These are phyloP conservation scores for Holocentrus rufus DNA, from an alignment of 2,797 vertebrate genomes.

Conservation along the genomic window DNA sequence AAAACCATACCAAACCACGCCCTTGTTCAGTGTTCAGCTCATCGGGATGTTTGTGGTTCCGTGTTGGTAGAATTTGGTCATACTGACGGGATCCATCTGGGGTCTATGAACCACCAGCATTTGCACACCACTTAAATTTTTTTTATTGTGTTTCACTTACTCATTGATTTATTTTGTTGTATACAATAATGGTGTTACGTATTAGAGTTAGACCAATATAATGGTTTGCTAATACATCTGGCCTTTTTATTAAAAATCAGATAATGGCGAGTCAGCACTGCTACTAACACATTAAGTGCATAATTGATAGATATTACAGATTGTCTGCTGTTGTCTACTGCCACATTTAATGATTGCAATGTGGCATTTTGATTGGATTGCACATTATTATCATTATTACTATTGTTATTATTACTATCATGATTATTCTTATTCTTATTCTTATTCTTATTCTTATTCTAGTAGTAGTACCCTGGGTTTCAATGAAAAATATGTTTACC, in stretches of 20 bases:
- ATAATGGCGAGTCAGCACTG: conserved; percentile 44
- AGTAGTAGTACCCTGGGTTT: too few species aligned
- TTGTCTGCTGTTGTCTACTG: too few species aligned
- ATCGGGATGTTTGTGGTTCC: not conserved
- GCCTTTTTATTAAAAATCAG: conserved; percentile 56
- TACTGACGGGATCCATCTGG: not conserved
- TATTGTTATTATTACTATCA: too few species aligned
- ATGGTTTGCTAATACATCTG: conserved; percentile 23
- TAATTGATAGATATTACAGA: conserved; percentile 44
- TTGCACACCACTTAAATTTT: not conserved
- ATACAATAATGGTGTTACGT: conserved; percentile 9
- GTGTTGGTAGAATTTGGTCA: not conserved
- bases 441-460: too few species aligned
- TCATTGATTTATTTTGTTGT: conserved; percentile 21
- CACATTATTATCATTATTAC: conserved; percentile 10
- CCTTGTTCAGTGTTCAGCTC: not conserved
- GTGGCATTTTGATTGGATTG: conserved; percentile 38
- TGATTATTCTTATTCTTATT: too few species aligned
- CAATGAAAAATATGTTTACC: too few species aligned
- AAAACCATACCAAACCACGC: not conserved
- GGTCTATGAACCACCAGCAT: not conserved
- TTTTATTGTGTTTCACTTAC: not conserved
- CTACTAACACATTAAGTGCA: conserved; percentile 49
- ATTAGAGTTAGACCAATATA: conserved; percentile 6
- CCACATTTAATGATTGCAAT: conserved; percentile 40